These are phyloP conservation scores for Lacerta viridis DNA, from an alignment of 2,797 vertebrate genomes.

Conservation along the genomic window DNA sequence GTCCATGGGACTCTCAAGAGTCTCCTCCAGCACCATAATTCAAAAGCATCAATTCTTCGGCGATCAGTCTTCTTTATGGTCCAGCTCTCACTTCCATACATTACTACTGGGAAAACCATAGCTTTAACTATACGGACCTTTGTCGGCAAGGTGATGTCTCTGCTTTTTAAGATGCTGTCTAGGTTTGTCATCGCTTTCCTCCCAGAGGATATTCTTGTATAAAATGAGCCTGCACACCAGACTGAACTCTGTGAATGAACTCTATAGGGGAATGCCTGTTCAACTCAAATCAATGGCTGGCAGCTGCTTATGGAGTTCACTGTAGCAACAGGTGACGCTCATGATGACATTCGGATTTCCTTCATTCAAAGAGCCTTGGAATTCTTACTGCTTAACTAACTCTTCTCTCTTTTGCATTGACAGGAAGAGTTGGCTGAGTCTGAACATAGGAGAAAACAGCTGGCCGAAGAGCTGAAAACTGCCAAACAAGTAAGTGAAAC, in stretches of 20 bases:
- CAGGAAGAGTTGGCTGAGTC: conserved; percentile 90
- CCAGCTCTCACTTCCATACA: too few relatives aligned
- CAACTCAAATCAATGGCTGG: not conserved
- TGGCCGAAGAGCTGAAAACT: conserved; percentile 87
- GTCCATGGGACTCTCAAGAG: too few relatives aligned
- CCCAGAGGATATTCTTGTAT: not conserved
- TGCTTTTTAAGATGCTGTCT: too few relatives aligned
- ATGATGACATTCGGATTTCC: conserved; percentile 5
- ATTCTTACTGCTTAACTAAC: conserved; percentile 24
- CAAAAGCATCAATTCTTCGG: too few relatives aligned
- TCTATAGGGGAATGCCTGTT: not conserved
- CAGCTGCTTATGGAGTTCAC: not conserved
- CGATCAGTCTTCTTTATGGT: too few relatives aligned
- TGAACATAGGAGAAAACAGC: conserved; percentile 83
- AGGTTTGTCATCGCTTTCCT: too few relatives aligned
- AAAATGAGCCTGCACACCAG: not conserved
- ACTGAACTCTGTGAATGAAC: not conserved
- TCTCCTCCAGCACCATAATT: too few relatives aligned
- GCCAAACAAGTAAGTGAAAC: conserved; percentile 86
- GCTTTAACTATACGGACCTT: too few relatives aligned
- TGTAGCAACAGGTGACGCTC: not conserved
- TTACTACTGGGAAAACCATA: too few relatives aligned
- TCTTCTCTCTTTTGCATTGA: conserved; percentile 55
- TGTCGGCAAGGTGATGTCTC: too few relatives aligned
- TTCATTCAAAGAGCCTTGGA: not conserved